phyloP scores from a whole-genome alignment of 2,888 invertebrate genomes.

The Perithous albicinctus region DNA sequence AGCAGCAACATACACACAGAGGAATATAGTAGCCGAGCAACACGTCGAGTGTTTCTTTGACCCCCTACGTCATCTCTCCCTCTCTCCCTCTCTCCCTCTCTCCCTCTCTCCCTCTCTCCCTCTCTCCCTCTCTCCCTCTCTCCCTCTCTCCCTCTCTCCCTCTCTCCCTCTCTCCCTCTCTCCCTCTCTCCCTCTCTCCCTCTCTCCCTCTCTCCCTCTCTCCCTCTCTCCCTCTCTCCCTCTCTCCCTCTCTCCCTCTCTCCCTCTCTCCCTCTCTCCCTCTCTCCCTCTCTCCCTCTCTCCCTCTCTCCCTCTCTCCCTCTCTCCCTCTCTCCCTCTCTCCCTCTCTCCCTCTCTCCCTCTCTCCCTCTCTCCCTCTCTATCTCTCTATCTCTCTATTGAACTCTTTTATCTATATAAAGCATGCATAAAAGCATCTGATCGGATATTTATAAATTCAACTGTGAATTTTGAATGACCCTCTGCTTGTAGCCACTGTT shows the following conservation, averaged over 20 bases:
- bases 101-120: too few relatives aligned
- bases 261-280: not conserved
- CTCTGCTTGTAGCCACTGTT: not conserved
- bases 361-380: too few relatives aligned
- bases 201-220: too few relatives aligned
- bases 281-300: not conserved
- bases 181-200: not conserved
- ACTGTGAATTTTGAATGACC: not conserved
- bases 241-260: not conserved
- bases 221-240: not conserved
- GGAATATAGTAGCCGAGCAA: not conserved
- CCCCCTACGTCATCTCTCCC: not conserved
- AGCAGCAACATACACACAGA: not conserved
- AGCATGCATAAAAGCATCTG: not conserved
- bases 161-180: not conserved
- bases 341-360: not conserved
- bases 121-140: not conserved
- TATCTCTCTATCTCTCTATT: not conserved
- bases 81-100: too few relatives aligned
- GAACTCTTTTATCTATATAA: not conserved
- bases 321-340: not conserved
- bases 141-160: not conserved
- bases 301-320: not conserved
- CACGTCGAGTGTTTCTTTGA: conserved; percentile 23
- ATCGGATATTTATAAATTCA: conserved; percentile 2